Percentiles rank a stretch among this genome's conserved stretches.
Conservation (phyloP, 2,888 invertebrate species). For the Zhuqinia jingwanae region DNA sequence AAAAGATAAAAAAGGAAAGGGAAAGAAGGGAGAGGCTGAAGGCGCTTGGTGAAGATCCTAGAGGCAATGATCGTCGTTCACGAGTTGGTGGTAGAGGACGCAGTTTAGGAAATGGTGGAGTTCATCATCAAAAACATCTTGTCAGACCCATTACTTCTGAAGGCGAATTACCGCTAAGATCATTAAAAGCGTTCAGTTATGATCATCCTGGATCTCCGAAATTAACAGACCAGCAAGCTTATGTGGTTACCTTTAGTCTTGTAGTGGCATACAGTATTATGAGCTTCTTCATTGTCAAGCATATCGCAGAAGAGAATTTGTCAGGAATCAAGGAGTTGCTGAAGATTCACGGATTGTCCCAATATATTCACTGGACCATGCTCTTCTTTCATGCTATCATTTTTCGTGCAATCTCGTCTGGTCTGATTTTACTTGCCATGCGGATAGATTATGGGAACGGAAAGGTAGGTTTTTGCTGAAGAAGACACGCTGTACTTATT, state of each 20-base stretch:
- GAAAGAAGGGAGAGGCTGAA: background rate
- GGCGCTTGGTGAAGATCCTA: background rate
- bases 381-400: slow-evolving; percentile 70
- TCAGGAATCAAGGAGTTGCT: slow-evolving; percentile 76
- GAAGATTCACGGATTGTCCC: slow-evolving; percentile 74
- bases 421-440: slow-evolving; percentile 55
- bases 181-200: slow-evolving; percentile 63
- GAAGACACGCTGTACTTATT: background rate
- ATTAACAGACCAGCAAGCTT: slow-evolving; percentile 44
- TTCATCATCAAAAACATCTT: background rate
- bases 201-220: slow-evolving; percentile 60
- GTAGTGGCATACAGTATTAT: slow-evolving; percentile 70
- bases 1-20: slow-evolving; percentile 1
- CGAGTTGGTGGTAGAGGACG: background rate
- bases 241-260: slow-evolving; percentile 52
- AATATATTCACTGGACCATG: slow-evolving; percentile 73
- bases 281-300: slow-evolving; percentile 74
- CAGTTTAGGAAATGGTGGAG: no score
- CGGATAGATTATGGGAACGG: slow-evolving; percentile 65
- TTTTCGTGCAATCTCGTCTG: slow-evolving; percentile 72
- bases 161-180: slow-evolving; percentile 37
- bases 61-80: background rate
- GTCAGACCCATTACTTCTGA: background rate
- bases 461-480: no score
- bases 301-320: slow-evolving; percentile 73